Base-by-base conservation (phyloP, 2,797 vertebrate species). In the Hybognathus amarus region DNA sequence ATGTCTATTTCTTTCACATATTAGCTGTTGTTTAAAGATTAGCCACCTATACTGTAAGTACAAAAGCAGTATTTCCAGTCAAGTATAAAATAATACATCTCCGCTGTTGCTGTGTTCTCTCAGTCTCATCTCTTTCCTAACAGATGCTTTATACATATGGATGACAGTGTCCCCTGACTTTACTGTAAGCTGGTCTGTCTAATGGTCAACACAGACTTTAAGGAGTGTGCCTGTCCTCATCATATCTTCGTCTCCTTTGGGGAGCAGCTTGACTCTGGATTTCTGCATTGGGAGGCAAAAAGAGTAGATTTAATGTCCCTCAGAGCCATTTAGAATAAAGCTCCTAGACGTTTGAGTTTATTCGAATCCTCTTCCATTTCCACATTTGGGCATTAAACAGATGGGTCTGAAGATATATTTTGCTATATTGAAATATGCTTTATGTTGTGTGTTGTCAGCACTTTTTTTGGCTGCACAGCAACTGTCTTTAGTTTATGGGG, bases 151-250 rank as follows among this genome's bases (percentile, higher is more conserved):
- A 40, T 74, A 52, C 85, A 86, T 86, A 87, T 86, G 83, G 13
- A 36, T 36, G 36, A 20, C 54, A 36, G 30, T 36, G 42, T 40
- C 20, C 24, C 15, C 52, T 59, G 66, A 47, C 52, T 59, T 45
- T 83, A 80, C 59, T 84, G 47, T 27, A 75, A 63, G 40, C 66
- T 84, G 20, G 12, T 66, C 2, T 77, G 67, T 78, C 30, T 87
- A 87, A 89, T 80, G 85, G 77, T 82, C 42, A 86, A 76, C 64
- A 70, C 88, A 87, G 88, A 83, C 50, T 79, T 76, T 69, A 73
- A 79, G 38, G 64, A 87, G 76, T 61, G 67, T 24, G 36, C 50
- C 54, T 85, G 69, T 59, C 81, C 67, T 69, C 40, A 69, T 68
- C 56, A 56, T 77, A 80, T 70, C 63, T 80, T 77, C 75, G 80